These are phyloP conservation scores for Lepus oiostolus DNA, from an alignment of 2,797 vertebrate species.

Conservation along the genomic window DNA sequence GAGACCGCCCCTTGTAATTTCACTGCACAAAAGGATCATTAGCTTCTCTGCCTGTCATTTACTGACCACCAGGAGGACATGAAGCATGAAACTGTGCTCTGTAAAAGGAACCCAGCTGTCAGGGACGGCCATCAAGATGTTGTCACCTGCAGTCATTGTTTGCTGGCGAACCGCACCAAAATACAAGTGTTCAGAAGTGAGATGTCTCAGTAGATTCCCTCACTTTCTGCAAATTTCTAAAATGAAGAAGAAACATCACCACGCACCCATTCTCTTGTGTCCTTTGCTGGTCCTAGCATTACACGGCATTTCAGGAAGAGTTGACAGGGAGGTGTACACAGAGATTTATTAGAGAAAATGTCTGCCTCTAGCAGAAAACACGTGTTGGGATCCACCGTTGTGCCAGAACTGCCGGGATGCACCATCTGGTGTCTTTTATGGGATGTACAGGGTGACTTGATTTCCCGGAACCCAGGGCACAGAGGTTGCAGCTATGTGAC, in stretches of 20 bases:
- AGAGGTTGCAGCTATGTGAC: background rate
- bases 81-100: background rate
- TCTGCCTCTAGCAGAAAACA: background rate
- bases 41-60: background rate
- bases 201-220: background rate
- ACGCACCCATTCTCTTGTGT: background rate
- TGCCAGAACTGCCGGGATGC: background rate
- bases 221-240: slow-evolving; percentile 31
- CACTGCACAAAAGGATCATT: background rate
- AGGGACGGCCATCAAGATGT: background rate
- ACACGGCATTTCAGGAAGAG: background rate
- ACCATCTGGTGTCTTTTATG: background rate
- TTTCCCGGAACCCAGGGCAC: background rate
- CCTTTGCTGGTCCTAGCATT: background rate
- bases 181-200: background rate
- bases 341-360: background rate
- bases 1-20: background rate
- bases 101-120: background rate
- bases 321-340: background rate
- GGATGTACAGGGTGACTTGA: background rate
- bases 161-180: background rate
- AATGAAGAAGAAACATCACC: slow-evolving; percentile 15
- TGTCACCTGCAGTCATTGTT: background rate
- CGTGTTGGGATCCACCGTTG: background rate
- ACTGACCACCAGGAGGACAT: background rate